Base-by-base conservation (phyloP, 92 coral and sea anemone genomes). In the Parazoanthus swiftii region DNA sequence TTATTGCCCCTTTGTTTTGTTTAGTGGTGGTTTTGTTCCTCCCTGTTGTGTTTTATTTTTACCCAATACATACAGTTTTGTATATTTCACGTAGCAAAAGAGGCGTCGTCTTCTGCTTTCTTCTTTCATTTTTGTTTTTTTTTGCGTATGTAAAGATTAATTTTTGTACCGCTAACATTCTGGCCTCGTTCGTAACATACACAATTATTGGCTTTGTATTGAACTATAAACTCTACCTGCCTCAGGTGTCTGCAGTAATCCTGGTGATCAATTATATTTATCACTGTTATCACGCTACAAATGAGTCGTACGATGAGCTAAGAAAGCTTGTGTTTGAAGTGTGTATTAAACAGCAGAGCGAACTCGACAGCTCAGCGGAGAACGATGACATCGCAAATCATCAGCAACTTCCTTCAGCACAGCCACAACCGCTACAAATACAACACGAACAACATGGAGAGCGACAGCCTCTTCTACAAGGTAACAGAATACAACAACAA, bases 141-240 rank as follows among this genome's bases (percentile, higher is more conserved):
- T 29, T 29, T 29, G 33, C 8, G 46, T 9, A 18, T 37, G 46
- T 3, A 29, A 29, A 29, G 33, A 29, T 29, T 29, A 29, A 4
- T 39, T 39, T 39, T 39, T 4, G 3, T 16, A 38, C 1, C 44
- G 26, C 20, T 37, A 1, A 1, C 48, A 6, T 25, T 16, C 51
- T 81, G 4, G 8, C 74, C 14, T 8, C 26, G 42, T 39, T 39
- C 42, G 42, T 39, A 39, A 39, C 42, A 39, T 39, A 39, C 42
- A 39, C 42, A 39, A 38, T 63, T 25, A 81, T 81, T 25, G 74
- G 85, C 2, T 67, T 65, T 81, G 85, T 81, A n/a, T 56, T 81
- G 1, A 54, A 5, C 43, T 54, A 44, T 16, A 79, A 79, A n/a
- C 18, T 26, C 9, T 21, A 26, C 11, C 68, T 63, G 16, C 74